These are phyloP conservation scores for Pterostichus madidus DNA, from an alignment of 2,888 invertebrate genomes.

Conservation along the genomic window DNA sequence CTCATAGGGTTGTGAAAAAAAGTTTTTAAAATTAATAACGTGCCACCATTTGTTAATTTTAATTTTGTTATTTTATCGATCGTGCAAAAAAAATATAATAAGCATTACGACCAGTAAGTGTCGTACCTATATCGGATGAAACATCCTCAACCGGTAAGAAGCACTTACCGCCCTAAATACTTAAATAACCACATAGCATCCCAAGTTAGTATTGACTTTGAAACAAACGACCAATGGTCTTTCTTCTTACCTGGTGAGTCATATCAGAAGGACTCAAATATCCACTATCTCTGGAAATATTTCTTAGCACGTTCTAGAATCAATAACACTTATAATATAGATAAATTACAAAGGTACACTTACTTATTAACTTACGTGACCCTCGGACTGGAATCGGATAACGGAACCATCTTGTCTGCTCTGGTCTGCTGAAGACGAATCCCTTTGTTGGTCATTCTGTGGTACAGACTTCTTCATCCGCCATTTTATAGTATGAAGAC, in stretches of 20 bases:
- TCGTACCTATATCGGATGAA: too few species aligned
- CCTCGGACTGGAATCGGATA: neutral
- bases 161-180: too few species aligned
- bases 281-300: constrained; percentile 20
- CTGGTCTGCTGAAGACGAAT: neutral
- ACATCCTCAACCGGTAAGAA: too few species aligned
- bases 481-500: neutral
- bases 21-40: too few species aligned
- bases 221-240: neutral
- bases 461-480: neutral
- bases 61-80: too few species aligned
- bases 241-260: constrained; percentile 6
- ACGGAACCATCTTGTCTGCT: neutral
- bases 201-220: too few species aligned
- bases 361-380: neutral
- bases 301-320: constrained; percentile 4
- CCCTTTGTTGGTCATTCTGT: too few species aligned
- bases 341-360: neutral
- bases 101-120: too few species aligned
- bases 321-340: neutral
- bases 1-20: too few species aligned
- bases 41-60: too few species aligned
- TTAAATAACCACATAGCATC: too few species aligned
- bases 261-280: constrained; percentile 32
- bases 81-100: too few species aligned